Evolutionary conservation across 2,797 vertebrate species (phyloP), one percentile per base, ranked within the genome.

Genomic region (Atherinosoma microstoma): DNA sequence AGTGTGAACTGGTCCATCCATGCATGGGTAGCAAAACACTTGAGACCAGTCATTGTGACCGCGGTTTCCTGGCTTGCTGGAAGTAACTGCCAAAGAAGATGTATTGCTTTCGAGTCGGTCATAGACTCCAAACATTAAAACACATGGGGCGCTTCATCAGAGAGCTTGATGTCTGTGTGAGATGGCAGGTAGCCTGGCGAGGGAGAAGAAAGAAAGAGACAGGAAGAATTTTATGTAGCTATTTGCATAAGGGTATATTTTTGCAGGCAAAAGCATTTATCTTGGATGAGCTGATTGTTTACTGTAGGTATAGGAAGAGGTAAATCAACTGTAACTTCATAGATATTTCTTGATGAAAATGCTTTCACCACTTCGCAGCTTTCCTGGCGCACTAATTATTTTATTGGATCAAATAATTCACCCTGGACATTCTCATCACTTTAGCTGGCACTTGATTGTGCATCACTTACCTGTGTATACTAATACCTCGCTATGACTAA

Each of bases 41-140:
- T 68, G 87, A 91, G 92, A 93, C 88, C 90, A 90, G 92, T 89
- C 93, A 93, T 89, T 91, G 92, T 90, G 92, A 93, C 93, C 88
- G 80, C 81, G 88, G 90, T 89, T 91, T 92, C 90, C 88, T 90
- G 87, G 93, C 89, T 88, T 82, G 89, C 91, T 93, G 91, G 90
- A 92, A 93, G 92, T 89, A 92, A 92, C 92, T 94, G 92, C 92
- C 92, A 93, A 91, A 90, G 91, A 93, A 93, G 92, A 93, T 93
- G 87, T 94, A 94, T 94, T 93, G 92, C 93, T 93, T 91, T 89
- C 70, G 88, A 93, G 92, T 87, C 85, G 89, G 90, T 90, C 91
- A 88, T 87, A 87, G 92, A 92, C 91, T 92, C 89, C 80, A 90
- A 88, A 89, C 92, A 91, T 93, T 93, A 93, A 93, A 93, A 93